These are phyloP conservation scores for Columba janthina DNA, from an alignment of 2,113 vertebrate species.

Conservation along the genomic window DNA sequence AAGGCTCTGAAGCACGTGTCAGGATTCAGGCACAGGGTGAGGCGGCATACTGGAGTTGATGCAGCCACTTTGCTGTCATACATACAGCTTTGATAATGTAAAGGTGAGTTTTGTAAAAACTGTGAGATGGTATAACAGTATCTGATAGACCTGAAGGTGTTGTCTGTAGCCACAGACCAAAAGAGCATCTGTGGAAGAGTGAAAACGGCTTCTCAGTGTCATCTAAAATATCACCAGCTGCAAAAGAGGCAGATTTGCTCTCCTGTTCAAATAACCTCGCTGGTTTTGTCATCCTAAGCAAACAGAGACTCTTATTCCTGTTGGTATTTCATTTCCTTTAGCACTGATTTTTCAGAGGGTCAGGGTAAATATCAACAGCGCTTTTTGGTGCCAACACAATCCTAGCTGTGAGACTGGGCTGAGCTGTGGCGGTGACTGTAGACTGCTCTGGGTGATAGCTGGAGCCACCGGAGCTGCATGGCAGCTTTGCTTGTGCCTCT, in stretches of 20 bases:
- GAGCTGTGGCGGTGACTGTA: background rate
- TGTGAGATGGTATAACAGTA: background rate
- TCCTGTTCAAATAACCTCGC: background rate
- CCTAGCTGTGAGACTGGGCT: background rate
- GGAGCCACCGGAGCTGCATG: background rate
- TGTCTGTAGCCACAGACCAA: background rate
- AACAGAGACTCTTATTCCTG: background rate
- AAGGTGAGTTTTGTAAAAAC: background rate
- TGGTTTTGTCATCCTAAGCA: background rate
- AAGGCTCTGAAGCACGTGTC: rapidly evolving
- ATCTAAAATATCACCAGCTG: background rate
- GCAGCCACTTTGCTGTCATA: background rate
- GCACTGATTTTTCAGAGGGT: background rate
- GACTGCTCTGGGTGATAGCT: background rate
- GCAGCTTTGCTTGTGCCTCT: background rate
- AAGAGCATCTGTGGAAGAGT: background rate
- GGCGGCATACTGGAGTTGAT: background rate
- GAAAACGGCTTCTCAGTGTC: background rate
- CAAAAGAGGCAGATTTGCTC: background rate
- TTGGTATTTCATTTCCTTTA: background rate
- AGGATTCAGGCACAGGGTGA: background rate
- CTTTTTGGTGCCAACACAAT: background rate
- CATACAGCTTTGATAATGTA: background rate
- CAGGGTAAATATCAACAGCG: background rate
- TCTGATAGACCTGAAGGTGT: background rate